Evolutionary conservation across 2,797 vertebrate species (phyloP).

Genomic region (Vultur gryphus): DNA sequence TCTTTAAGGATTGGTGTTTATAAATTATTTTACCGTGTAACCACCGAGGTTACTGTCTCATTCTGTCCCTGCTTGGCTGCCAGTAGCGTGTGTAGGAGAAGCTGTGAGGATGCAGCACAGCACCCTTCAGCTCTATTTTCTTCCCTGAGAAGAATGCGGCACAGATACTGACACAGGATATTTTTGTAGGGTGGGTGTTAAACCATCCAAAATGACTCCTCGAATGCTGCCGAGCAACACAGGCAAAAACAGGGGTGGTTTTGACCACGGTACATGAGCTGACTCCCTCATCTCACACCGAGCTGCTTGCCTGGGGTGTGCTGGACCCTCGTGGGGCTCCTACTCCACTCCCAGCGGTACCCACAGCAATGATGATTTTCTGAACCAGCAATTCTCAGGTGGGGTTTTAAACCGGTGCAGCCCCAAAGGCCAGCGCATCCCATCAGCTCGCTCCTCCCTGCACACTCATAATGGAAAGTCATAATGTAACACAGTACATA

Average conservation of each 20-base stretch:
- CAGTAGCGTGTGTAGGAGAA: not conserved
- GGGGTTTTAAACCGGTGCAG: not conserved
- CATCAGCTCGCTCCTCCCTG: not conserved
- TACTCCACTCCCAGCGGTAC: not conserved
- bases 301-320: not conserved
- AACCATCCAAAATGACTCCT: not conserved
- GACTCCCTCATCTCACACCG: not conserved
- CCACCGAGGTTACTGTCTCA: not conserved
- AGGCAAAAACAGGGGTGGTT: not conserved
- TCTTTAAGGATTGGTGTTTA: not conserved
- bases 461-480: not conserved
- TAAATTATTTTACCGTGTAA: not conserved
- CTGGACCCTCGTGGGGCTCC: not conserved
- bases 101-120: not conserved
- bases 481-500: not conserved
- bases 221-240: rapidly evolving
- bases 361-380: not conserved
- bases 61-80: not conserved
- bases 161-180: not conserved
- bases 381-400: not conserved
- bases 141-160: not conserved
- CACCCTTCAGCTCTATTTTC: not conserved
- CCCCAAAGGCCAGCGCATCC: not conserved
- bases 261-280: rapidly evolving
- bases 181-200: not conserved